These are phyloP conservation scores for Micronycteris hirsuta DNA, from an alignment of 2,113 vertebrate genomes.

Conservation along the genomic window DNA sequence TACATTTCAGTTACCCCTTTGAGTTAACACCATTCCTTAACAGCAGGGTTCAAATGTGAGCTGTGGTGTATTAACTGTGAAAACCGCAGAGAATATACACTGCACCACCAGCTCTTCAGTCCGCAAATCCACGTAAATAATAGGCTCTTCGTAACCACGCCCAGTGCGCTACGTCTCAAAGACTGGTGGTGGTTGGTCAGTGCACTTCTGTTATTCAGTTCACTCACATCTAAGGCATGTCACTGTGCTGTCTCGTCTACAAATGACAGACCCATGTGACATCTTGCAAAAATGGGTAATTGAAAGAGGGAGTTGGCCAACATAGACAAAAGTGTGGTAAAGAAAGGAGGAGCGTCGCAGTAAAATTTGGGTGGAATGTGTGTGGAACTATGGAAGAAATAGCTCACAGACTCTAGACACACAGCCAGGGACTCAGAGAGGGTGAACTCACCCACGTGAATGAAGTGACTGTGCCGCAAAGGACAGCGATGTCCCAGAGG, in stretches of 20 bases:
- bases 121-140: neutral
- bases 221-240: neutral
- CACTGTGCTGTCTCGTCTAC: neutral
- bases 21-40: neutral
- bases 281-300: neutral
- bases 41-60: neutral
- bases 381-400: neutral
- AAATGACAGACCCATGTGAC: neutral
- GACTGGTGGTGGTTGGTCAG: neutral
- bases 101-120: rapidly evolving
- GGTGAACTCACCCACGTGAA: neutral
- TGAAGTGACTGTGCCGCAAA: neutral
- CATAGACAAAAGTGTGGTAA: neutral
- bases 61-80: neutral
- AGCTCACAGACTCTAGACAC: no score
- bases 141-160: rapidly evolving
- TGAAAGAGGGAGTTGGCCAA: neutral
- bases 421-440: neutral
- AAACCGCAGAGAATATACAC: neutral
- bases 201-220: neutral
- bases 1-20: neutral
- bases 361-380: neutral
- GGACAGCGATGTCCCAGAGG: neutral
- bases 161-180: neutral
- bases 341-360: neutral